Conservation (phyloP, 2,888 invertebrate species). For the Zootermopsis nevadensis region DNA sequence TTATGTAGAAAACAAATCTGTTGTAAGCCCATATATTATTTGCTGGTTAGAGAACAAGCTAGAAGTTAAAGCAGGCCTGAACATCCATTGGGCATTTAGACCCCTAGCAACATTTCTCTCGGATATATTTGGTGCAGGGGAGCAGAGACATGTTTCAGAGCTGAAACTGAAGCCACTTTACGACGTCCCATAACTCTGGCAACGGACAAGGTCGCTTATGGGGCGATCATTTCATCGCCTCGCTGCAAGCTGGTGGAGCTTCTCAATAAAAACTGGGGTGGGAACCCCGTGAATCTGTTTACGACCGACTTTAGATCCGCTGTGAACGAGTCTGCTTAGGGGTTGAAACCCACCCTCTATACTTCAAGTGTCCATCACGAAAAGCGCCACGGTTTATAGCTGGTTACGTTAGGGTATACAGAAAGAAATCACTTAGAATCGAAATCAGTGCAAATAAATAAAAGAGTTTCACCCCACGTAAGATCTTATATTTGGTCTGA, state of each 20-base stretch:
- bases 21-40: no score
- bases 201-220: conserved; percentile 11
- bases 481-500: no score
- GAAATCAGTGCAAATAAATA: conserved; percentile 21
- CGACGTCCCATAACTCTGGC: neutral
- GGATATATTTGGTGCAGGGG: no score
- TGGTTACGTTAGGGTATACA: neutral
- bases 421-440: conserved; percentile 12
- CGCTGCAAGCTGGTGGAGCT: neutral
- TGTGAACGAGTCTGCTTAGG: neutral
- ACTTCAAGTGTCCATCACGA: conserved; percentile 29
- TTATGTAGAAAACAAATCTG: no score
- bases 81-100: no score
- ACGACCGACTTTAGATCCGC: conserved; percentile 15
- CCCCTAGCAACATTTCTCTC: no score
- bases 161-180: conserved; percentile 11
- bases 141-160: neutral
- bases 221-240: conserved; percentile 20
- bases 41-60: no score
- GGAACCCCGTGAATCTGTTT: conserved; percentile 6
- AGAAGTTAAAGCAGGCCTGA: no score
- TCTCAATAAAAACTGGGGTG: conserved; percentile 20
- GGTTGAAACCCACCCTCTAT: neutral
- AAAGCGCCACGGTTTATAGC: conserved; percentile 18
- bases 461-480: no score